Evolutionary conservation across 2,113 vertebrate species (phyloP), one percentile per base, ranked within the genome.

Genomic region (Cyphomyrus discorhynchus): DNA sequence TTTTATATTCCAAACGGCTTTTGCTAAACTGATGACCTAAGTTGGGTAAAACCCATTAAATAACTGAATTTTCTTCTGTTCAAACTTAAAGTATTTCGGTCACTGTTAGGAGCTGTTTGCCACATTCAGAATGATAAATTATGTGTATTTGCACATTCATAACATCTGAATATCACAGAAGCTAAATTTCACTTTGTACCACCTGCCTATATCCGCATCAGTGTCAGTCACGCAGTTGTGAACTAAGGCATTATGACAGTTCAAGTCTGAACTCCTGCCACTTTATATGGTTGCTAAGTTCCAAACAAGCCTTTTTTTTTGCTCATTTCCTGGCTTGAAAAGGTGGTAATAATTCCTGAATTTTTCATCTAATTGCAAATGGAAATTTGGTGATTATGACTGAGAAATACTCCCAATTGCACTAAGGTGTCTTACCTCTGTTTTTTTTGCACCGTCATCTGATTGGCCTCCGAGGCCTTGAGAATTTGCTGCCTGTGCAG

Each of bases 121-220:
- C 21, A 6, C 58, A 70, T 88, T 5, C 27, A 49, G 1, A 5
- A n/a, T 21, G 58, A 11, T 74, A 27, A 11, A n/a, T 21, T 56
- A 56, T 49, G 52, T 42, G 49, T 82, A 53, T 82, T 89, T 80
- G 70, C 88, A 89, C 88, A 82, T 77, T 49, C 49, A 35, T 49
- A 45, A 15, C 21, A 42, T 39, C 17, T 89, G 6, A 49, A 42
- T 19, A 82, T 42, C 39, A 27, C 66, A 31, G 27, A 45, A 52
- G 66, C 47, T 89, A 31, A 58, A 13, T 42, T 21, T 74, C 88
- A 52, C 45, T 89, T 52, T 8, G n/a, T 80, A 39, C 13, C 74
- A 15, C 11, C 4, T 42, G 74, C 39, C 31, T 31, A 5, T 70
- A 27, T 70, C 62, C 5, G 15, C 2, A 42, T 42, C 35, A 80